A percentile compares a stretch with the other conserved stretches of the same genome.
These are phyloP conservation scores for Monochamus saltuarius DNA, from an alignment of 1,140 invertebrate genomes.

Conservation along the genomic window DNA sequence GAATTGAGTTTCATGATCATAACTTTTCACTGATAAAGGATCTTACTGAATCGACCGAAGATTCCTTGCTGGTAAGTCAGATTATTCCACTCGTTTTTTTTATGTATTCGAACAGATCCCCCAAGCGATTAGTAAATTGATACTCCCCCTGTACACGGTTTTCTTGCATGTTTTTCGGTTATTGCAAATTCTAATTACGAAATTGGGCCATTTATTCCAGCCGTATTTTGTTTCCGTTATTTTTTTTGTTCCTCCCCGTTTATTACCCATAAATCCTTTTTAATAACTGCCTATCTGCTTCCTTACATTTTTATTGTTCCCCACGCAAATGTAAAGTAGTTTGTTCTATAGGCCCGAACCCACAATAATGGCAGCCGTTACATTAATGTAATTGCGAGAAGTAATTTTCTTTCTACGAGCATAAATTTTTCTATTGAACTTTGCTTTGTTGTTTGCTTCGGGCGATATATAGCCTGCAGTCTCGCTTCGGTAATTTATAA, in stretches of 20 bases:
- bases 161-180: conserved; percentile 1
- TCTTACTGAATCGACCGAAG: too few relatives aligned
- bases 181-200: conserved; percentile 22
- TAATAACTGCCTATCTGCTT: conserved; percentile 30
- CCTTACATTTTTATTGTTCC: conserved; percentile 22
- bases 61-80: too few relatives aligned
- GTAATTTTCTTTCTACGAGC: too few relatives aligned
- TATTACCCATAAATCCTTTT: conserved; percentile 33
- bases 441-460: not conserved
- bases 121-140: too few relatives aligned
- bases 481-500: too few relatives aligned
- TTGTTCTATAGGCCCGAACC: not conserved
- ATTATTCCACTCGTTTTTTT: too few relatives aligned
- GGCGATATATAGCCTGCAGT: too few relatives aligned
- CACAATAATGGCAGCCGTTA: conserved; percentile 3
- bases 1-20: too few relatives aligned
- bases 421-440: not conserved
- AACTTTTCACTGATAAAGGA: too few relatives aligned
- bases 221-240: conserved; percentile 17
- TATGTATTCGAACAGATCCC: too few relatives aligned
- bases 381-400: conserved; percentile 2
- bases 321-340: conserved; percentile 7
- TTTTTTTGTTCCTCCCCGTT: conserved; percentile 18
- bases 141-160: not conserved
- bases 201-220: conserved; percentile 26